Evolutionary conservation across 2,797 vertebrate species (phyloP), one percentile per base, ranked within the genome.

Genomic region (Sebastes vulpes): DNA sequence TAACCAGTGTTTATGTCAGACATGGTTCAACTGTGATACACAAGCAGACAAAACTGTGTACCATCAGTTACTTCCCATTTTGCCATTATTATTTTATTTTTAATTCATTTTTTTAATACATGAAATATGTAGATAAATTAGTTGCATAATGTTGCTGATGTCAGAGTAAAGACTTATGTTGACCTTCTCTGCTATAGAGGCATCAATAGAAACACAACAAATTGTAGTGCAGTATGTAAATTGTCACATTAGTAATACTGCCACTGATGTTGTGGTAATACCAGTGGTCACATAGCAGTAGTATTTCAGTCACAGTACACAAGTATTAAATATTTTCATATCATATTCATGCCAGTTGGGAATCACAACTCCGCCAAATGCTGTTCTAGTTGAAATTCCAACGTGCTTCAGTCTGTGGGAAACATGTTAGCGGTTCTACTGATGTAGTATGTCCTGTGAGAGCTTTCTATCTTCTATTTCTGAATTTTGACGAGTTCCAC

Each of bases 381-480:
- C 32, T 32, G 5, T 42, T 60, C 35, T 20, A 20, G n/a, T 35
- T 20, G n/a, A 38, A 53, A 29, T 52, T 53, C 20, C 35, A 26
- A 16, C 21, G 32, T 28, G 2, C 6, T 46, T 29, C 14, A 11
- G 52, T 46, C 57, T 66, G 57, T 77, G 69, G 75, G 73, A 84
- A 83, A 78, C 61, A 26, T 67, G 56, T 54, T 23, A 9, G 14
- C 18, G 60, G 9, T 67, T 78, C 54, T 63, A 9, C 52, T 73
- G 68, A 23, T 53, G 18, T 53, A 9, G 20, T 59, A 35, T 52
- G 67, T 79, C 78, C 82, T 72, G 31, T 73, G 75, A 77, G 77
- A 82, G 70, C 31, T 46, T 64, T 79, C 3, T 10, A 50, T 31
- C 78, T 60, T 81, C 73, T 81, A 46, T 79, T 83, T 83, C 60